phyloP scores from a whole-genome alignment of 1,140 invertebrate species.

The Cheumatopsyche charites region DNA sequence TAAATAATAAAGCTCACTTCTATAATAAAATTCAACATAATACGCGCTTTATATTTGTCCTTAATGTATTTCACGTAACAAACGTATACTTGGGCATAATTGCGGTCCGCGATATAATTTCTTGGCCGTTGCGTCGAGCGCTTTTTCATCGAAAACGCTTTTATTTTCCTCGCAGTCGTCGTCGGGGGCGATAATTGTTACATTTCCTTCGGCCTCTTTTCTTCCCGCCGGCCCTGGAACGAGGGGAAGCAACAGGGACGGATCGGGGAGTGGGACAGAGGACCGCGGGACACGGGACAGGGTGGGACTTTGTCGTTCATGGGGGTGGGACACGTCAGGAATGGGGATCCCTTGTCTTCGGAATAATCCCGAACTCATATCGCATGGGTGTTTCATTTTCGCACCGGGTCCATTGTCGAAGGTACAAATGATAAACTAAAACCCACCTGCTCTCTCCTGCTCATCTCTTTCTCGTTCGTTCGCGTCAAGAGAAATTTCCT shows the following conservation, averaged over 20 bases:
- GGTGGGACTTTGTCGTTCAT: neutral
- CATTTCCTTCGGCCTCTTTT: conserved; percentile 24
- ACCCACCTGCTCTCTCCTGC: conserved; percentile 32
- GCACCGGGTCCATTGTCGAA: conserved; percentile 40
- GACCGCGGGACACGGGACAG: neutral
- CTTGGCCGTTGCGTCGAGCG: conserved; percentile 6
- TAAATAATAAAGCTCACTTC: no score
- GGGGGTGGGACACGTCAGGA: neutral
- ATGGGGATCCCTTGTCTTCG: conserved; percentile 37
- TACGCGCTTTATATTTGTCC: no score
- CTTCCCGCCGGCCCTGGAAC: neutral
- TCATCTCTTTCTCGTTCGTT: conserved; percentile 2
- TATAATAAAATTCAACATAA: no score
- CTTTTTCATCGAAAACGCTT: conserved; percentile 28
- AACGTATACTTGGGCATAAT: no score
- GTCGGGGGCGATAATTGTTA: conserved; percentile 34
- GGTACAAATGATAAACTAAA: conserved; percentile 46
- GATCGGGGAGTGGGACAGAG: neutral
- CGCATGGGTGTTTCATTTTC: conserved; percentile 40
- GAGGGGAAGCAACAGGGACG: neutral
- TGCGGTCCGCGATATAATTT: neutral
- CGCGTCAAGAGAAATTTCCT: conserved; percentile 4
- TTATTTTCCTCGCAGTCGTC: conserved; percentile 24
- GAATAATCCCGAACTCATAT: conserved; percentile 41
- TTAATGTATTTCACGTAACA: no score